Evolutionary conservation across 1,140 invertebrate genomes (phyloP), one percentile per base, ranked within the genome.

Genomic region (Thalassaphorura encarpata): DNA sequence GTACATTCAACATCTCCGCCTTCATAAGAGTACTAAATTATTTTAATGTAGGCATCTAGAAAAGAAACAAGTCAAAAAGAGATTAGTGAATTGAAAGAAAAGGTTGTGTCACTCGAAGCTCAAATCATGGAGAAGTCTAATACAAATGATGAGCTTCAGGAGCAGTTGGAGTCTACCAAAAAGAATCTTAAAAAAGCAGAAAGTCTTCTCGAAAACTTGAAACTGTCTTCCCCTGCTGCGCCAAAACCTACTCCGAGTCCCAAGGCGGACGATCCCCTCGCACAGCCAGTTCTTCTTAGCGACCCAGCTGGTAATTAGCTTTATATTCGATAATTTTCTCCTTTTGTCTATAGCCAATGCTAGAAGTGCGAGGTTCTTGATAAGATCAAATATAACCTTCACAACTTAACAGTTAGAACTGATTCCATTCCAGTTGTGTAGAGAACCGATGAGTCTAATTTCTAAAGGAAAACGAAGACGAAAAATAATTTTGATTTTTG

Each of bases 261-360:
- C 42, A n/a, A 49, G 19, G 29, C 18, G 8, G 52, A 33, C 2
- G 39, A 54, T 11, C 52, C 40, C 3, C 31, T 59, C 3, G 29
- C 40, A 11, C 45, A 29, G 31, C 62, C 62, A 19, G 58, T 60
- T 3, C 43, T 63, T 24, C 16, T 63, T 8, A 58, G 50, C 23
- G 62, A 63, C 41, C 62, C 54, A 43, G 62, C 62, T 24, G 62
- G 62, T 63, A 52, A 21, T n/a, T n/a, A n/a, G n/a, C n/a, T n/a
- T n/a, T n/a, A n/a, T n/a, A n/a, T n/a, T n/a, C n/a, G n/a, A n/a
- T n/a, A n/a, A n/a, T n/a, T n/a, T n/a, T n/a, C n/a, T n/a, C n/a
- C n/a, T n/a, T n/a, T n/a, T n/a, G n/a, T n/a, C n/a, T n/a, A n/a
- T n/a, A n/a, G n/a, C n/a, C n/a, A n/a, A n/a, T n/a, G n/a, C n/a